Percentiles rank a stretch among this genome's conserved stretches.
These are phyloP conservation scores for Phrynosoma blainvillii DNA, from an alignment of 2,113 vertebrate genomes.

Conservation along the genomic window DNA sequence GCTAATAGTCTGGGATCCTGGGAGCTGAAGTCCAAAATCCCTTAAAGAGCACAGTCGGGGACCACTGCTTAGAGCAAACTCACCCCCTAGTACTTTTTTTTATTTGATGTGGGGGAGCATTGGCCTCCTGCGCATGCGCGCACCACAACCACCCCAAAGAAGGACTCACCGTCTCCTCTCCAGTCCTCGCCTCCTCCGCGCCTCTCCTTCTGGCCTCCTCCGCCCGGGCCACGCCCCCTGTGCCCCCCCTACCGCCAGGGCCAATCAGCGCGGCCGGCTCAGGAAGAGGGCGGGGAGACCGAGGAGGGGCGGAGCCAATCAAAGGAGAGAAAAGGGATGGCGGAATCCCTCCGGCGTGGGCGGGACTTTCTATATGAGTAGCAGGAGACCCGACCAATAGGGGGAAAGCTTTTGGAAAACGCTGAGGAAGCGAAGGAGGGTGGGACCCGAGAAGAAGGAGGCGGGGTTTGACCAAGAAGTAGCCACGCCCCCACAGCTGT, in stretches of 20 bases:
- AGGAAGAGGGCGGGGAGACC: background rate
- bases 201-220: too few species aligned
- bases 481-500: background rate
- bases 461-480: background rate
- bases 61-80: too few species aligned
- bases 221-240: background rate
- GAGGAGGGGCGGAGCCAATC: background rate
- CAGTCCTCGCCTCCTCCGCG: background rate
- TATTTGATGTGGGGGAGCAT: background rate
- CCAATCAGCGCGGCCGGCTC: slow-evolving; percentile 1
- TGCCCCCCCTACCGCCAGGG: background rate
- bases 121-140: slow-evolving; percentile 2
- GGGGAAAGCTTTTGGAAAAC: background rate
- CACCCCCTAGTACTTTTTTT: background rate
- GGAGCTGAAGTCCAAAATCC: too few species aligned
- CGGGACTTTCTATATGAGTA: background rate
- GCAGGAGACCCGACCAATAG: background rate
- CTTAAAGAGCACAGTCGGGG: too few species aligned
- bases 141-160: background rate
- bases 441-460: too few species aligned
- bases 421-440: too few species aligned
- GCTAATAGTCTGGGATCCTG: too few species aligned
- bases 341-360: background rate
- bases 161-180: background rate
- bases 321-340: background rate